Percentiles rank a stretch among this genome's conserved stretches.
phyloP scores from a whole-genome alignment of 2,888 invertebrate species.

The Tenthredo distinguenda region DNA sequence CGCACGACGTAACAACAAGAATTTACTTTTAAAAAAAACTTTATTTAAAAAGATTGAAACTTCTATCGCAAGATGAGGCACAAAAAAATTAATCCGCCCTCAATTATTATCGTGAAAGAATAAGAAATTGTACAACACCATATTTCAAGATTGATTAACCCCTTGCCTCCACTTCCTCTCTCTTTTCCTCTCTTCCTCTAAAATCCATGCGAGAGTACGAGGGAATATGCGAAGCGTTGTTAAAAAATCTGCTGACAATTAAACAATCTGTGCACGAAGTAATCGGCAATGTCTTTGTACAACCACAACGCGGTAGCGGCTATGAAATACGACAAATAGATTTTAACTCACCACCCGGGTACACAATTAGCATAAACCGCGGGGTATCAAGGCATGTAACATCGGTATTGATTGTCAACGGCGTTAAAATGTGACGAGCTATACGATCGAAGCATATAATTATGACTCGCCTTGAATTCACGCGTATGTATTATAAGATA shows the following conservation, averaged over 20 bases:
- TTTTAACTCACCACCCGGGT: not conserved
- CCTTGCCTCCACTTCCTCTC: too few relatives aligned
- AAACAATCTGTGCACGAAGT: not conserved
- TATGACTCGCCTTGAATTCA: not conserved
- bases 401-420: not conserved
- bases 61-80: too few relatives aligned
- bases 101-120: too few relatives aligned
- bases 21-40: not conserved
- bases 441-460: not conserved
- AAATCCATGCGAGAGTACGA: not conserved
- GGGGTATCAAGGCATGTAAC: not conserved
- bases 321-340: not conserved
- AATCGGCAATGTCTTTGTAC: not conserved
- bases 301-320: not conserved
- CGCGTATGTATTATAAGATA: not conserved
- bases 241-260: not conserved
- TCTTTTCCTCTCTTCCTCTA: too few relatives aligned
- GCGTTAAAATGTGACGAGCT: not conserved
- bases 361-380: not conserved
- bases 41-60: too few relatives aligned
- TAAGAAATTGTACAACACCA: too few relatives aligned
- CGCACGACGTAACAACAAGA: not conserved
- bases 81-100: too few relatives aligned
- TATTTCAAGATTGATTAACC: too few relatives aligned
- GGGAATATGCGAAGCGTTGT: not conserved